These are phyloP conservation scores for Pristiophorus japonicus DNA, from an alignment of 2,113 vertebrate genomes.

Conservation along the genomic window DNA sequence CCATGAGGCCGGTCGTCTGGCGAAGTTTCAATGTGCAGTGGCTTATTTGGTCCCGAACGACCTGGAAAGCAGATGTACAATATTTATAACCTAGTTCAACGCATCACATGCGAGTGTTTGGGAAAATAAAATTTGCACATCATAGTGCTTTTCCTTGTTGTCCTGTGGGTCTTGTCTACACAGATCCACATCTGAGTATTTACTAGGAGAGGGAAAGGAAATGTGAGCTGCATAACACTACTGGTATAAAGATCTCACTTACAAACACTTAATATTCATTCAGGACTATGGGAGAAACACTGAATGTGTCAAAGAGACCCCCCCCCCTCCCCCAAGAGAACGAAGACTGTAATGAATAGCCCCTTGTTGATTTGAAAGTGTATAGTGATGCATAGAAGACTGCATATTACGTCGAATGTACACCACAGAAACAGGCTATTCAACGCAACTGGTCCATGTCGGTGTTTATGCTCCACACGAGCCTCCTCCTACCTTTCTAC, in stretches of 20 bases:
- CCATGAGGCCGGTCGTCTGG: constrained; percentile 97
- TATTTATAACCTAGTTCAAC: not conserved
- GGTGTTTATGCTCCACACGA: no score
- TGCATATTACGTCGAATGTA: not conserved
- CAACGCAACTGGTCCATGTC: no score
- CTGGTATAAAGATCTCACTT: not conserved
- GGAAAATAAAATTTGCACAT: not conserved
- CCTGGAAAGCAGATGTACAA: constrained; percentile 54
- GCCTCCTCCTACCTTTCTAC: no score
- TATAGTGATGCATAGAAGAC: not conserved
- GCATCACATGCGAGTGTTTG: not conserved
- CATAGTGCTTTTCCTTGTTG: not conserved
- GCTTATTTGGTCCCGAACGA: constrained; percentile 97
- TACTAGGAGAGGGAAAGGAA: not conserved
- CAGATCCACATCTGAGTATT: not conserved
- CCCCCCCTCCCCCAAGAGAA: not conserved
- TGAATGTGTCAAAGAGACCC: not conserved
- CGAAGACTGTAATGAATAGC: not conserved
- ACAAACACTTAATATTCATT: not conserved
- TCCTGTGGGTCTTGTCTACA: not conserved
- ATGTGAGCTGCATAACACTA: no score
- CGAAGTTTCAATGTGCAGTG: constrained; percentile 94
- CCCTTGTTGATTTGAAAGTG: not conserved
- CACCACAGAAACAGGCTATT: no score
- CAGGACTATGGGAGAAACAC: not conserved